Percentiles rank a stretch among this genome's conserved stretches.
Evolutionary conservation across 2,113 vertebrate genomes (phyloP).

Genomic region (Panurus biarmicus): DNA sequence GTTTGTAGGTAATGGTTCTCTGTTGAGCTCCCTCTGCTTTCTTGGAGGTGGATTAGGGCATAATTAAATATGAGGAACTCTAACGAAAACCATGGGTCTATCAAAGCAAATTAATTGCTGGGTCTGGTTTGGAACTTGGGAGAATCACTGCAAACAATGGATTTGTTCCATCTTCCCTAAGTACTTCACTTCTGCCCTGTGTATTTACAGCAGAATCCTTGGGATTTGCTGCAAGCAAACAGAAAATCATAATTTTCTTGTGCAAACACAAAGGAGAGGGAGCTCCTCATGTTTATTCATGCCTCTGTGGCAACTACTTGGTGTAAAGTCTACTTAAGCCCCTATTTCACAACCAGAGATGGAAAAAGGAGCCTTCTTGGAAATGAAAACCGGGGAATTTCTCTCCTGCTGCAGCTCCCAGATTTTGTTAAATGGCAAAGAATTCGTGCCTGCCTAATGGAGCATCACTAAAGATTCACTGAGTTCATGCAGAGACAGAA

Average conservation of each 20-base stretch:
- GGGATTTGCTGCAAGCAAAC: not conserved
- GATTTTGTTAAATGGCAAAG: not conserved
- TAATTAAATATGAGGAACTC: constrained; percentile 58
- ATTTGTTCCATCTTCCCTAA: not conserved
- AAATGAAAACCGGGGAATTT: not conserved
- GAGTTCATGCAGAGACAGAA: not conserved
- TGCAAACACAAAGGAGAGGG: not conserved
- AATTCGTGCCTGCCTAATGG: not conserved
- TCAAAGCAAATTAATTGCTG: constrained; percentile 54
- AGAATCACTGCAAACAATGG: constrained; percentile 29
- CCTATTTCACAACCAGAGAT: not conserved
- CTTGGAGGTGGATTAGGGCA: not conserved
- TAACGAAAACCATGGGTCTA: constrained; percentile 32
- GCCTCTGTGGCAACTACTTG: not conserved
- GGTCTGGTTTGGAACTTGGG: constrained; percentile 33
- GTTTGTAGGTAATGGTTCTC: constrained; percentile 3
- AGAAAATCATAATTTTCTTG: not conserved
- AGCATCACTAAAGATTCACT: not conserved
- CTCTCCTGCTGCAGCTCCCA: not conserved
- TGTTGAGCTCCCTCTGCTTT: not conserved
- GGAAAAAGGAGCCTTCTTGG: not conserved
- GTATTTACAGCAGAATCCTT: not conserved
- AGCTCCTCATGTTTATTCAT: not conserved
- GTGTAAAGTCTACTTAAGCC: not conserved
- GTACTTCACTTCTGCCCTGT: not conserved